Conservation (phyloP, 1,140 invertebrate species). For the Centruroides vittatus region DNA sequence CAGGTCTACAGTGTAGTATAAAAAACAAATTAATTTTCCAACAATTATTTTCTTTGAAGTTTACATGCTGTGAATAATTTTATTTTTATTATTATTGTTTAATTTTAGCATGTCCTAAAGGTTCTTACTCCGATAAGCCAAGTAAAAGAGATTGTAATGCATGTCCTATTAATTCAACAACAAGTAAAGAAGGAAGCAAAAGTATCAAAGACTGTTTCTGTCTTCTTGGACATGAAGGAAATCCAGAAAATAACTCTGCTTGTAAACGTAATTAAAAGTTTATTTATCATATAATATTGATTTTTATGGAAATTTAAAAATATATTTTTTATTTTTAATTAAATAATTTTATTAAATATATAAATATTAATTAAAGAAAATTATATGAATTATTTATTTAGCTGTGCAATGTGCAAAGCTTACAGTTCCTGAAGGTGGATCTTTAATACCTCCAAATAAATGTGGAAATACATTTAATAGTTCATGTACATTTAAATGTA, state of each 20-base stretch:
- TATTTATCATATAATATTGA: too few species aligned
- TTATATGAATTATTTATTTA: background rate
- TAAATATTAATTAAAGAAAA: background rate
- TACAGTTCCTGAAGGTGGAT: conserved; percentile 1
- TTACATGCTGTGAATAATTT: too few species aligned
- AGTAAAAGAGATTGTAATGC: background rate
- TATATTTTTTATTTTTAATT: too few species aligned
- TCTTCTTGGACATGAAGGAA: background rate
- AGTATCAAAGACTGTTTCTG: background rate
- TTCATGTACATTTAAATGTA: conserved; percentile 5
- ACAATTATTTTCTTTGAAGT: too few species aligned
- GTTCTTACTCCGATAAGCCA: too few species aligned
- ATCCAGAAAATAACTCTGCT: background rate
- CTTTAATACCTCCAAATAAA: conserved; percentile 1
- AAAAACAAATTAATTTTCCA: too few species aligned
- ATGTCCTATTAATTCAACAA: conserved; percentile 8
- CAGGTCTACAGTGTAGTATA: too few species aligned
- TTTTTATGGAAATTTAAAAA: too few species aligned
- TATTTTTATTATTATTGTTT: too few species aligned
- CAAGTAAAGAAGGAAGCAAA: background rate
- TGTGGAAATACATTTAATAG: conserved; percentile 3
- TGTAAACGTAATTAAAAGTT: too few species aligned
- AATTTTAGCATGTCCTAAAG: too few species aligned
- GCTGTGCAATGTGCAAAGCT: conserved; percentile 4
- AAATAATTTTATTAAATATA: too few species aligned